Evolutionary conservation across 2,888 invertebrate species (phyloP), one percentile per base, ranked within the genome.

Genomic region (Volucella bombylans): DNA sequence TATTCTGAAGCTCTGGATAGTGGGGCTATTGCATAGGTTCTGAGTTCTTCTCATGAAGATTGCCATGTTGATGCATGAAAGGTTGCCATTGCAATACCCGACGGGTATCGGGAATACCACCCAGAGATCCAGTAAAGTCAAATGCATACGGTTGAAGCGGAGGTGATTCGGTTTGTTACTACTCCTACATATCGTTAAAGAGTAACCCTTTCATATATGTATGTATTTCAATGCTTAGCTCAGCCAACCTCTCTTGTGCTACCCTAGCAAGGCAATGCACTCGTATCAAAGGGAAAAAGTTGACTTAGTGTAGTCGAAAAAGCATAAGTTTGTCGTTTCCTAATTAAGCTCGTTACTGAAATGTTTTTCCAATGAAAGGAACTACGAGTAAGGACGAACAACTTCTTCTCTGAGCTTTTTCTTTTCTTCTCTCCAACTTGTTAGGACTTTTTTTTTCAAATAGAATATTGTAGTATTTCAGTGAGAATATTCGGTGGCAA

Each of bases 51-150:
- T 31, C 31, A 31, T 31, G 31, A 31, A 4, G 31, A 31, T 23
- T 4, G 23, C 23, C 23, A 23, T 14, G 54, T 31, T 8, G 39
- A 18, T 38, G 14, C 43, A 6, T 38, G 31, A 10, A 1, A 10
- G 10, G 57, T 52, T 18, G 49, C 39, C n/a, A 23, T 41, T 15
- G 11, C 41, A 12, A n/a, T n/a, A n/a, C 3, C 8, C 38, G 0
- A 31, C 31, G 31, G 2, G 23, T 23, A 23, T 23, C 23, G 23
- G 23, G 23, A 23, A 23, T 3, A 4, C 31, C 6, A 31, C 6
- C 6, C 6, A 31, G 31, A 31, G 31, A 31, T 65, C 61, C 65
- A 59, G 67, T 67, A 18, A 50, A 74, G 74, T 67, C 65, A 74
- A 74, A 65, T 74, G 73, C 43, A 65, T 41, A 12, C 38, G n/a